These are phyloP conservation scores for Micropoecilia bifurca DNA, from an alignment of 2,797 vertebrate genomes.

Conservation along the genomic window DNA sequence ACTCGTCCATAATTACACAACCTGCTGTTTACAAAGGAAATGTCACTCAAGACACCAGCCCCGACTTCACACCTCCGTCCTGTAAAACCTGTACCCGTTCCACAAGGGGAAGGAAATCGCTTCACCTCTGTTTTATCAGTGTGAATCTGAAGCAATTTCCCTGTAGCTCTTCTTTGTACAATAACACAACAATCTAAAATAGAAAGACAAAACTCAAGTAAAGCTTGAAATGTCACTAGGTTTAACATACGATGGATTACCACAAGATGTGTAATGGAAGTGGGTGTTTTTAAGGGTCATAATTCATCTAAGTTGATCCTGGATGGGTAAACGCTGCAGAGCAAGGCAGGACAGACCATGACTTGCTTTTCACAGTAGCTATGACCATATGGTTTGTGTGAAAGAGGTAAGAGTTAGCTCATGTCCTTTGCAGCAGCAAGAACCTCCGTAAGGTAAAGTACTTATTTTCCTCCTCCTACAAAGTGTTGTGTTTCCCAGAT, in stretches of 20 bases:
- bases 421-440: not conserved
- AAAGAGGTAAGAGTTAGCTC: not conserved
- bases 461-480: not conserved
- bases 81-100: not conserved
- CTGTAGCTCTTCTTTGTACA: not conserved
- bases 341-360: not conserved
- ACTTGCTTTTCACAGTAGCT: not conserved
- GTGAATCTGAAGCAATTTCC: not conserved
- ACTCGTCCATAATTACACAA: not conserved
- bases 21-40: not conserved
- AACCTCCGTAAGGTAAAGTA: not conserved
- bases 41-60: not conserved
- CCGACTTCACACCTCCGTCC: not conserved
- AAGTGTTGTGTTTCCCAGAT: not conserved
- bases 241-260: not conserved
- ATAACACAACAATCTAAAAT: too few relatives aligned
- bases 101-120: not conserved
- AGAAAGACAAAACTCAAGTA: not conserved
- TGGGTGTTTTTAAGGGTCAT: not conserved
- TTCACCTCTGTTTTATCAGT: not conserved
- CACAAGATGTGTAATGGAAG: conserved; percentile 1
- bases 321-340: conserved; percentile 10
- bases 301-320: conserved; percentile 1
- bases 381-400: conserved; percentile 15
- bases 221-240: not conserved